These are phyloP conservation scores for Battus philenor DNA, from an alignment of 1,140 invertebrate species.

Conservation along the genomic window DNA sequence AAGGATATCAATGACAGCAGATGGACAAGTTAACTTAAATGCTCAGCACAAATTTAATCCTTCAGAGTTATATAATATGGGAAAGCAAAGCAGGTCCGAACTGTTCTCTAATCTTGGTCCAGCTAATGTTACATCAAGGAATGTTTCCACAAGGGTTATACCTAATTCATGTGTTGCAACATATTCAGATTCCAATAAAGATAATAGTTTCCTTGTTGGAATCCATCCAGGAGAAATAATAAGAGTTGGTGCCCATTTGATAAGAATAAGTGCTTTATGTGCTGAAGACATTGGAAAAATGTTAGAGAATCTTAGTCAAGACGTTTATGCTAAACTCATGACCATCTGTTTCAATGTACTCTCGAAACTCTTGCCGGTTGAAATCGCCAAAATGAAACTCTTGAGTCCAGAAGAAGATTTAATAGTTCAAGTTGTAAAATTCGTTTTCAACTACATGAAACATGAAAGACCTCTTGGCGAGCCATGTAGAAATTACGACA, in stretches of 20 bases:
- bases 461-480: slow-evolving; percentile 53
- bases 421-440: slow-evolving; percentile 54
- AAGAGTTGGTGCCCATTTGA: slow-evolving; percentile 42
- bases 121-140: slow-evolving; percentile 28
- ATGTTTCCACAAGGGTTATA: slow-evolving; percentile 42
- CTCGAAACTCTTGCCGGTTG: slow-evolving; percentile 43
- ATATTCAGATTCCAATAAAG: slow-evolving; percentile 39
- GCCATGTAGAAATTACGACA: slow-evolving; percentile 36
- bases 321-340: slow-evolving; percentile 54
- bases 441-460: slow-evolving; percentile 63
- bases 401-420: slow-evolving; percentile 60
- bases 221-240: slow-evolving; percentile 59
- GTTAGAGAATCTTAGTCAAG: slow-evolving; percentile 54
- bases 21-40: slow-evolving; percentile 63
- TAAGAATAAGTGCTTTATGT: slow-evolving; percentile 46
- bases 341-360: slow-evolving; percentile 54
- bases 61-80: slow-evolving; percentile 44
- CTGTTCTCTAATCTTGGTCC: slow-evolving; percentile 49
- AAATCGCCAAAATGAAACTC: slow-evolving; percentile 46
- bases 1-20: slow-evolving; percentile 62
- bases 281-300: slow-evolving; percentile 47
- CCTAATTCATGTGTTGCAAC: slow-evolving; percentile 26
- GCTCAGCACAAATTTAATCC: slow-evolving; percentile 58
- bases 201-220: slow-evolving; percentile 37
- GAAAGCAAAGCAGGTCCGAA: slow-evolving; percentile 36